Conservation (phyloP, 2,797 vertebrate genomes). For the Lemur catta region DNA sequence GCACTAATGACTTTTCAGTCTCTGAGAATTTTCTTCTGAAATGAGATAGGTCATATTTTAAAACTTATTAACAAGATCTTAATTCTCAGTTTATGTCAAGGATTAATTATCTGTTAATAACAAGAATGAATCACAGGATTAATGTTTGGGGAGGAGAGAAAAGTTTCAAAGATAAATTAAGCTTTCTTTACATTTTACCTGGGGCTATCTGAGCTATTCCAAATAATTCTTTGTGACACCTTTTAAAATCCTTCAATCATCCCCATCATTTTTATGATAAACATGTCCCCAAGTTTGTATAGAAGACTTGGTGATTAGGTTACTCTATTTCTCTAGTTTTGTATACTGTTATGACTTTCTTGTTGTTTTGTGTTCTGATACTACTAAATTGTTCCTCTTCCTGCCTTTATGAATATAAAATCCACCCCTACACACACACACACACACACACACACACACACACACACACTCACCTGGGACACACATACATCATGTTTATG, state of each 20-base stretch:
- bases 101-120: conserved; percentile 19
- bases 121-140: conserved; percentile 36
- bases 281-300: background rate
- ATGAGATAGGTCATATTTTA: conserved; percentile 28
- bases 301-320: background rate
- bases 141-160: background rate
- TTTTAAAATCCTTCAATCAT: background rate
- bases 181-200: conserved; percentile 32
- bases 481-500: background rate
- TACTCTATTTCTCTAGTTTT: background rate
- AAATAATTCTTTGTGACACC: background rate
- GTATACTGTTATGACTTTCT: background rate
- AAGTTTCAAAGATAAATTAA: conserved; percentile 27
- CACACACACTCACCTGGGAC: no score
- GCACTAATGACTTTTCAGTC: background rate
- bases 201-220: background rate
- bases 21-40: conserved; percentile 40
- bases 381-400: background rate
- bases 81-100: conserved; percentile 26
- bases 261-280: background rate
- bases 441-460: no score
- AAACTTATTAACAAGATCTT: conserved; percentile 22
- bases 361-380: background rate
- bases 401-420: background rate
- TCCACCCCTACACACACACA: background rate